Evolutionary conservation across 2,797 vertebrate species (phyloP).

Genomic region (Pseudochaenichthys georgianus): DNA sequence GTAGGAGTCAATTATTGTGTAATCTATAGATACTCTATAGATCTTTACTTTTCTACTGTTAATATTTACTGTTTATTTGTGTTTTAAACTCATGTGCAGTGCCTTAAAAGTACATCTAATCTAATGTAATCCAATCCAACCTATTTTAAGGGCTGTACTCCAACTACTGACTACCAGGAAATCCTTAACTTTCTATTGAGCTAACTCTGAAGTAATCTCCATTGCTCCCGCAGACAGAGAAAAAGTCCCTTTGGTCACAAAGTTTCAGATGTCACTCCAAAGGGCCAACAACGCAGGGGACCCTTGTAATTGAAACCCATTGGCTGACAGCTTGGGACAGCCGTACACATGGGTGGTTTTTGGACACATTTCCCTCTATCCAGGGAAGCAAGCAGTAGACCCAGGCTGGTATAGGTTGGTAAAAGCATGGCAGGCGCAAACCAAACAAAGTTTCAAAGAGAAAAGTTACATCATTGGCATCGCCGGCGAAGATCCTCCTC

Average conservation of each 20-base stretch:
- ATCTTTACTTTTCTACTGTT: too few relatives aligned
- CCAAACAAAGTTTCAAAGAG: constrained; percentile 40
- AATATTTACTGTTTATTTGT: too few relatives aligned
- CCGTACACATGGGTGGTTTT: constrained; percentile 11
- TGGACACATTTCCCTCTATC: constrained; percentile 20
- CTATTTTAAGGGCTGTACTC: too few relatives aligned
- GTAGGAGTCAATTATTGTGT: too few relatives aligned
- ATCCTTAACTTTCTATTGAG: constrained; percentile 1
- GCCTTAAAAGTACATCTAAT: too few relatives aligned
- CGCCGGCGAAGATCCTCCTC: constrained; percentile 90
- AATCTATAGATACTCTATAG: too few relatives aligned
- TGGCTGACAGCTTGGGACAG: constrained; percentile 8
- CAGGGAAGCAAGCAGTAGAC: constrained; percentile 22
- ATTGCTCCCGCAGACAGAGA: background rate
- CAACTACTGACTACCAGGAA: background rate
- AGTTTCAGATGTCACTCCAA: constrained; percentile 43
- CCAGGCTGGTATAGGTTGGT: constrained; percentile 12
- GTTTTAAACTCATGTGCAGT: too few relatives aligned
- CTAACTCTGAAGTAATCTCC: background rate
- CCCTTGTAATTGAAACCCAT: constrained; percentile 20
- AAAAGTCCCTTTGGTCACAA: constrained; percentile 5
- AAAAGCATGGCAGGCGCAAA: constrained; percentile 43
- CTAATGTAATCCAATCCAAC: too few relatives aligned
- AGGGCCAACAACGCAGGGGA: background rate
- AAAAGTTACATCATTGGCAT: constrained; percentile 79